These are phyloP conservation scores for Rhamnusium bicolor DNA, from an alignment of 2,888 invertebrate genomes.

Conservation along the genomic window DNA sequence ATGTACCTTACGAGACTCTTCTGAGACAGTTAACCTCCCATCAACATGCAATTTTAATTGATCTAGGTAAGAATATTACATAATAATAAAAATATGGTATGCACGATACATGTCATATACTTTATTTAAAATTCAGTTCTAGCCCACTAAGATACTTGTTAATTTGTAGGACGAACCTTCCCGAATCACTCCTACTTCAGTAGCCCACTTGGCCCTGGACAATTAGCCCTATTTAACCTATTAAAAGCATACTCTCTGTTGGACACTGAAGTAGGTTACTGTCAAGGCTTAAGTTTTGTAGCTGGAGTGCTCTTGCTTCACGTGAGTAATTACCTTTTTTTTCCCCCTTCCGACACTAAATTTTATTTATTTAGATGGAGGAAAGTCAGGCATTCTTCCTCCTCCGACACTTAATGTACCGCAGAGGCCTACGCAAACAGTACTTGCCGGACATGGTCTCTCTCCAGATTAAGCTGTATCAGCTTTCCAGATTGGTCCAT, in stretches of 20 bases:
- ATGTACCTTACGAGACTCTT: constrained; percentile 85
- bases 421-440: constrained; percentile 88
- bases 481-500: constrained; percentile 91
- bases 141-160: background rate
- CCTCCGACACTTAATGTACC: constrained; percentile 92
- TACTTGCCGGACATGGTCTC: constrained; percentile 97
- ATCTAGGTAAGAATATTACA: constrained; percentile 81
- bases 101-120: too few species aligned
- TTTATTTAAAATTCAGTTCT: too few species aligned
- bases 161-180: constrained; percentile 82
- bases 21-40: constrained; percentile 92
- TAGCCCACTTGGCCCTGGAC: constrained; percentile 92
- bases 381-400: constrained; percentile 92
- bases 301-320: constrained; percentile 94
- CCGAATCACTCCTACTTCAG: constrained; percentile 96
- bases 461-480: constrained; percentile 91
- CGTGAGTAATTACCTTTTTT: constrained; percentile 80
- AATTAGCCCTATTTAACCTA: constrained; percentile 93
- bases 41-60: constrained; percentile 97
- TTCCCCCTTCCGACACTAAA: background rate
- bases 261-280: constrained; percentile 96
- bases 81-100: too few species aligned
- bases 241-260: constrained; percentile 96
- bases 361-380: constrained; percentile 83
- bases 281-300: constrained; percentile 96